Base-by-base conservation (phyloP, 2,113 vertebrate species). In the Eulemur macaco region DNA sequence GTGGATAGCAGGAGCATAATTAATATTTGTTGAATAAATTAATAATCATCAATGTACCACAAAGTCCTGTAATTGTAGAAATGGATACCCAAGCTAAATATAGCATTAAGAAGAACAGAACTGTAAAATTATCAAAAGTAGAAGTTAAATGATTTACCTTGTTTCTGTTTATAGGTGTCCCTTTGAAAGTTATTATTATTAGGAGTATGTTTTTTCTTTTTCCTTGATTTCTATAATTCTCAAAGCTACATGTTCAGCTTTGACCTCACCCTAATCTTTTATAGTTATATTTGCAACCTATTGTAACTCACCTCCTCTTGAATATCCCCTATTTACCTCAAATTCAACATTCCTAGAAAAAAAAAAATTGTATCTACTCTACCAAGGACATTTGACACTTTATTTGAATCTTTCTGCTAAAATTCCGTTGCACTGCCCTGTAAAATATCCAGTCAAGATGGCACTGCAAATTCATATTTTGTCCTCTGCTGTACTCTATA, bases 11-110 rank as follows among this genome's bases (percentile, higher is more conserved):
- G n/a, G 12, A 56, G 20, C 56, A 69, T 42, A 80, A 58, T 87
- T 86, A 91, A 45, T 83, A 68, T 91, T 83, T 85, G 39, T 91
- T 96, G 42, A 95, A 87, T 95, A 68, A 71, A 85, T 86, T 84
- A 78, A 81, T 93, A 73, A 85, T 92, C 52, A 84, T 94, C 29
- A 85, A 34, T 87, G 73, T 0, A 56, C 68, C 42, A 64, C 80
- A 78, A 95, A 94, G 68, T 42, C 25, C 27, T 93, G 13, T 50
- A 91, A 42, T 42, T 82, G 10, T 47, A 86, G 50, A n/a, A 74
- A 42, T 81, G 39, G 31, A 78, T 68, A 39, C 3, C 2, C 15
- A 74, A 85, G 45, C 63, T 71, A 92, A 92, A 69, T 77, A 73
- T 45, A 82, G 18, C 56, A 69, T 86, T 86, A 71, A 81, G 58